phyloP scores from a whole-genome alignment of 2,888 invertebrate genomes.

The Meta bourneti region DNA sequence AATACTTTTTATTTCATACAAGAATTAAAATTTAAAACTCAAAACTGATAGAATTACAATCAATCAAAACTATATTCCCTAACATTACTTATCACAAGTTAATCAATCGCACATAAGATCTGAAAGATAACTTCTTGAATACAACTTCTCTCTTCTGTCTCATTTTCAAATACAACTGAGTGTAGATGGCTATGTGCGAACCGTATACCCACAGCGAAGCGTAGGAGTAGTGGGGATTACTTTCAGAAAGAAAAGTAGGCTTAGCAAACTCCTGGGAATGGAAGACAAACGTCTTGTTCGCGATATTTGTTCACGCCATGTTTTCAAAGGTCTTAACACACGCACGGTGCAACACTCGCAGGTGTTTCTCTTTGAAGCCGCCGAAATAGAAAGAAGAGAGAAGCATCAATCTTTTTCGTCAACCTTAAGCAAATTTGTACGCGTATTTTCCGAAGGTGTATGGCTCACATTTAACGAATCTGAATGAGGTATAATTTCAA shows the following conservation, averaged over 20 bases:
- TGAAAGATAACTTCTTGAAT: too few relatives aligned
- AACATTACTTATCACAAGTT: too few relatives aligned
- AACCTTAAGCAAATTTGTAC: not conserved
- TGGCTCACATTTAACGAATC: not conserved
- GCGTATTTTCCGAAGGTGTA: not conserved
- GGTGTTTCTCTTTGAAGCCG: slow-evolving; percentile 42
- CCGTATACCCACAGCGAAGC: not conserved
- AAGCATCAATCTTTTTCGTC: not conserved
- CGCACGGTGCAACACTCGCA: slow-evolving; percentile 2
- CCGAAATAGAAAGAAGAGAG: slow-evolving; percentile 5
- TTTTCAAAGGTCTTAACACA: slow-evolving; percentile 1
- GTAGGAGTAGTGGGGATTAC: not conserved
- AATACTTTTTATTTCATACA: too few relatives aligned
- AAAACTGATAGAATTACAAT: too few relatives aligned
- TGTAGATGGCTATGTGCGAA: not conserved
- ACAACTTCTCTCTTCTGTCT: too few relatives aligned
- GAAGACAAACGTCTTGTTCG: not conserved
- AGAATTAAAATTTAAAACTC: too few relatives aligned
- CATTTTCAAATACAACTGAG: too few relatives aligned
- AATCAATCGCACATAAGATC: too few relatives aligned
- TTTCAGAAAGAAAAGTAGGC: slow-evolving; percentile 7
- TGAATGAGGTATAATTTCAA: not conserved
- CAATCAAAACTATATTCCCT: too few relatives aligned
- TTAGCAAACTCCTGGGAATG: not conserved
- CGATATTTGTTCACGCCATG: slow-evolving; percentile 24